phyloP scores from a whole-genome alignment of 2,888 invertebrate genomes.

The Galerucella calmariensis region DNA sequence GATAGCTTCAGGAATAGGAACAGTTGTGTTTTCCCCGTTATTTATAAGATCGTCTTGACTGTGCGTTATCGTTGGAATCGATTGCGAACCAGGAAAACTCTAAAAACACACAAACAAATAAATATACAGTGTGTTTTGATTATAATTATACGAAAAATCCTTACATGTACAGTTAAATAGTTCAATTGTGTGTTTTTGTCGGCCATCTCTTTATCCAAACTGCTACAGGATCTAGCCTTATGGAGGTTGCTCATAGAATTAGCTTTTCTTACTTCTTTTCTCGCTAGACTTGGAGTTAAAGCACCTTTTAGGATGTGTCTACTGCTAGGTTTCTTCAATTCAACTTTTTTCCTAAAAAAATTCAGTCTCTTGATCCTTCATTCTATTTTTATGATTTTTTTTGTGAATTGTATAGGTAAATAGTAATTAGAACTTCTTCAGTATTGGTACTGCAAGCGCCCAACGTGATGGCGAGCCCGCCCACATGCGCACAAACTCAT shows the following conservation, averaged over 20 bases:
- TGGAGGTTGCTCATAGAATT: slow-evolving; percentile 71
- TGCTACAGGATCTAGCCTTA: slow-evolving; percentile 80
- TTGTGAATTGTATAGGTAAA: too few species aligned
- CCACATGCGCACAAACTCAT: too few species aligned
- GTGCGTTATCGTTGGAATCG: slow-evolving; percentile 76
- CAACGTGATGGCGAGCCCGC: too few species aligned
- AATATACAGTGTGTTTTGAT: neutral
- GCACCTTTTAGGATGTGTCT: slow-evolving; percentile 87
- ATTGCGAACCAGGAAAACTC: slow-evolving; percentile 69
- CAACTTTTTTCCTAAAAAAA: slow-evolving; percentile 54
- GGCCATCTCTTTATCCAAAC: slow-evolving; percentile 71
- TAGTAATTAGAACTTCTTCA: too few species aligned
- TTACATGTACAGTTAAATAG: slow-evolving; percentile 80
- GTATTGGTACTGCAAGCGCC: too few species aligned
- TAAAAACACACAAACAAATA: slow-evolving; percentile 15
- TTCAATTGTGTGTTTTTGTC: slow-evolving; percentile 72
- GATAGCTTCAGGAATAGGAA: slow-evolving; percentile 51
- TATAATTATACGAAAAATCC: slow-evolving; percentile 49
- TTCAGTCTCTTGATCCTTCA: too few species aligned
- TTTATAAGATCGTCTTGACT: slow-evolving; percentile 72
- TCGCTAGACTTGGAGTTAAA: slow-evolving; percentile 79
- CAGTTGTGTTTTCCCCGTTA: slow-evolving; percentile 51
- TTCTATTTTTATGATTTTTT: too few species aligned
- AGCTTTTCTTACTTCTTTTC: slow-evolving; percentile 76
- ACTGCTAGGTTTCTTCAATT: slow-evolving; percentile 66